These are phyloP conservation scores for Stigmatopora nigra DNA, from an alignment of 2,113 vertebrate genomes.

Conservation along the genomic window DNA sequence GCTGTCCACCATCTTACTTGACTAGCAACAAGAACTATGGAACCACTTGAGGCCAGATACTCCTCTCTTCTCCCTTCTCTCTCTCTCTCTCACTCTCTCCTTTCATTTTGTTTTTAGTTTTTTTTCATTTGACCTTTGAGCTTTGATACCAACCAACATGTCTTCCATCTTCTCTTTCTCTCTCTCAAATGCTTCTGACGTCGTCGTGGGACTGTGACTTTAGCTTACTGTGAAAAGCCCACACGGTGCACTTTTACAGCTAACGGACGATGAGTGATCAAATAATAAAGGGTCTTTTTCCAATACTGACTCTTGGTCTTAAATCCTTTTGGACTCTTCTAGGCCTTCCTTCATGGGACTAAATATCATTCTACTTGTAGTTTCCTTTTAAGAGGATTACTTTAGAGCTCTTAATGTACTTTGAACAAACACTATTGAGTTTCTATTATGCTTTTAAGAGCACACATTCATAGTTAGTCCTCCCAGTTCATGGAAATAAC, in stretches of 20 bases:
- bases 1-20: constrained; percentile 57
- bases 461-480: too few species aligned
- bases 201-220: constrained; percentile 60
- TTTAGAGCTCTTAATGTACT: too few species aligned
- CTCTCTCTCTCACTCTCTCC: constrained; percentile 24
- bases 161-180: constrained; percentile 48
- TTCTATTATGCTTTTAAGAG: neutral
- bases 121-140: constrained; percentile 63
- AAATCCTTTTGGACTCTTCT: too few species aligned
- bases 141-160: constrained; percentile 37
- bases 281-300: constrained; percentile 75
- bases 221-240: constrained; percentile 63
- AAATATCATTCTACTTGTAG: too few species aligned
- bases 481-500: too few species aligned
- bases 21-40: constrained; percentile 47
- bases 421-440: neutral
- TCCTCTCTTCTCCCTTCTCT: constrained; percentile 38
- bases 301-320: constrained; percentile 50
- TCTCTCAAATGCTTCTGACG: constrained; percentile 43
- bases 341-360: too few species aligned
- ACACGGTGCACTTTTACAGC: constrained; percentile 68
- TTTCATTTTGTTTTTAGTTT: constrained; percentile 37
- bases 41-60: constrained; percentile 66
- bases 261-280: constrained; percentile 61
- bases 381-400: too few species aligned